phyloP scores from a whole-genome alignment of 2,888 invertebrate species.

The Imbricaverruca yamaguchii region DNA sequence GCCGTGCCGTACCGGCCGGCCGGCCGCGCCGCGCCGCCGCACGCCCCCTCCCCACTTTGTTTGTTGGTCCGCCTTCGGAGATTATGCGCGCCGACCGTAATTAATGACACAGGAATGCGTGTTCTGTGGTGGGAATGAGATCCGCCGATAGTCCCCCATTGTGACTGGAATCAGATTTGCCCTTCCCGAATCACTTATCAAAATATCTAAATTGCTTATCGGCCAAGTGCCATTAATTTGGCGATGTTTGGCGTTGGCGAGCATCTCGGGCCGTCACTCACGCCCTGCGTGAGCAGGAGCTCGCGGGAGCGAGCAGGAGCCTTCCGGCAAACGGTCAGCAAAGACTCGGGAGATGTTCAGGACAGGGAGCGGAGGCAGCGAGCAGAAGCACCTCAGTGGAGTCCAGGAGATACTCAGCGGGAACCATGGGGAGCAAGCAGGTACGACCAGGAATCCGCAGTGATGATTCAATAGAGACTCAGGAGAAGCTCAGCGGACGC shows the following conservation, averaged over 20 bases:
- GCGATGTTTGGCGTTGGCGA: not conserved
- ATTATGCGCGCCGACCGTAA: constrained; percentile 1
- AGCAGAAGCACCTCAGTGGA: no score
- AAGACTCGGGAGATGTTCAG: no score
- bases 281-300: no score
- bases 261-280: not conserved
- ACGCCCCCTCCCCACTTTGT: not conserved
- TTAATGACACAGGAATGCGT: constrained; percentile 18
- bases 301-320: no score
- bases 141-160: constrained; percentile 15
- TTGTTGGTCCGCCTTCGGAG: not conserved
- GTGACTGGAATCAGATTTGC: constrained; percentile 22
- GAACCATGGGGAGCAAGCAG: no score
- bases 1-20: not conserved
- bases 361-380: no score
- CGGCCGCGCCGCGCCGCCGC: not conserved
- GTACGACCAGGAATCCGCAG: no score
- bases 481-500: no score
- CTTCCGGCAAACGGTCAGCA: no score
- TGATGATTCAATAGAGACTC: no score
- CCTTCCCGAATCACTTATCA: constrained; percentile 19
- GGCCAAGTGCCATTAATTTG: constrained; percentile 18
- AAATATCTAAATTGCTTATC: constrained; percentile 21
- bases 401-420: no score
- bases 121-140: constrained; percentile 18